Evolutionary conservation across 2,797 vertebrate genomes (phyloP), one percentile per base, ranked within the genome.

Genomic region (Cheirogaleus major): DNA sequence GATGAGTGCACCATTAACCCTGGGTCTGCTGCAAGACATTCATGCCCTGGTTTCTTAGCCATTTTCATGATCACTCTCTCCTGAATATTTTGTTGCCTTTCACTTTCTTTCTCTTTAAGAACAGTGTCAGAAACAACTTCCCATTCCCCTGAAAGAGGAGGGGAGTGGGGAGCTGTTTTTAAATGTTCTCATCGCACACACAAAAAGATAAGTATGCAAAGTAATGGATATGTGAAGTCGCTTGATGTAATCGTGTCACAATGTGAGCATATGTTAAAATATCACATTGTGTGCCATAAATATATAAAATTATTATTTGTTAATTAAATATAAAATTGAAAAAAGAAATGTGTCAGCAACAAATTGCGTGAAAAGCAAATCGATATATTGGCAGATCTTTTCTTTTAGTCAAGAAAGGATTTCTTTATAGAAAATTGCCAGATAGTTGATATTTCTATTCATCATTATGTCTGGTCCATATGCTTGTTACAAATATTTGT

Each of bases 371-470:
- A 35, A 84, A 95, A 95, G 13, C 27, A 78, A 87, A 75, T 76
- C 32, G 63, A 72, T 87, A 85, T 61, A 65, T 17, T 94, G 32
- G 17, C 10, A 89, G 27, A 32, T 1, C n/a, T 82, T 50, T n/a
- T 69, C 80, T 27, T 93, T 90, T 14, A 83, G 30, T 55, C 32
- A 75, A 17, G n/a, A 89, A 55, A 83, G 30, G 9, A 30, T 38
- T 85, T 52, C 27, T 79, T 89, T 92, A 55, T 80, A 79, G 65
- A 20, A 93, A 93, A 72, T 80, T 89, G 95, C 52, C 32, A 35
- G 43, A 70, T 17, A 43, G 5, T 1, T 94, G 61, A 81, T 23
- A 55, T 89, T 2, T 35, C 17, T 75, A 89, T 67, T 82, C 41
- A 61, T 69, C 45, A 63, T 45, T 80, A 38, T 50, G 15, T 89